Percentiles rank a stretch among this genome's conserved stretches.
Conservation (phyloP, 2,888 invertebrate species). For the Lycaena phlaeas region DNA sequence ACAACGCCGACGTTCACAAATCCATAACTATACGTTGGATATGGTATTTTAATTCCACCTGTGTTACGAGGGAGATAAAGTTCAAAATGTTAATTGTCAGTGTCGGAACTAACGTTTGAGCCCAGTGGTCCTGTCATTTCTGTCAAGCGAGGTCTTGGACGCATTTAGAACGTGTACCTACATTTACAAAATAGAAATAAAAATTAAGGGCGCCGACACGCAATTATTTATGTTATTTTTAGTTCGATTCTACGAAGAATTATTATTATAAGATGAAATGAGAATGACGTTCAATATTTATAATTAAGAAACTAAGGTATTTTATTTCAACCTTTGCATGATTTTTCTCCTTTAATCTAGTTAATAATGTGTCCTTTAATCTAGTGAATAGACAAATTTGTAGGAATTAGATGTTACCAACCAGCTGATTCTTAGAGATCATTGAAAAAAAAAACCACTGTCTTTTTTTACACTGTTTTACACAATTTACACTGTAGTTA, state of each 20-base stretch:
- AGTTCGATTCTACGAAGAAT: slow-evolving; percentile 3
- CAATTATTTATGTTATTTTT: slow-evolving; percentile 14
- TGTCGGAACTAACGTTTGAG: slow-evolving; percentile 2
- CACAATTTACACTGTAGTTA: no score
- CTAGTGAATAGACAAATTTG: no score
- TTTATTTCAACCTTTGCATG: no score
- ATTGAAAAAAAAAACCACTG: no score
- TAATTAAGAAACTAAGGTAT: no score
- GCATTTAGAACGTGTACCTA: slow-evolving; percentile 17
- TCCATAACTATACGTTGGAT: slow-evolving; percentile 14
- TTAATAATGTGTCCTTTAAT: no score
- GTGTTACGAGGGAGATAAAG: slow-evolving; percentile 15
- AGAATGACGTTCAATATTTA: no score
- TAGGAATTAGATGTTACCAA: no score
- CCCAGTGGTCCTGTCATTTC: slow-evolving; percentile 20
- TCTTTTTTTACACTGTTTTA: no score
- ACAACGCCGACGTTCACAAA: slow-evolving; percentile 19
- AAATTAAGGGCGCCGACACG: slow-evolving; percentile 15
- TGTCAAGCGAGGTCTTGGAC: slow-evolving; percentile 19
- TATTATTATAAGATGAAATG: not conserved
- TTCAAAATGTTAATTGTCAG: slow-evolving; percentile 12
- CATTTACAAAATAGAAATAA: slow-evolving; percentile 15
- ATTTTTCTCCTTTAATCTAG: no score
- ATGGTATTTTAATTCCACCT: slow-evolving; percentile 13
- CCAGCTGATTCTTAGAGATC: no score